Evolutionary conservation across 2,797 vertebrate genomes (phyloP), one percentile per base, ranked within the genome.

Genomic region (Rhabdomys pumilio): DNA sequence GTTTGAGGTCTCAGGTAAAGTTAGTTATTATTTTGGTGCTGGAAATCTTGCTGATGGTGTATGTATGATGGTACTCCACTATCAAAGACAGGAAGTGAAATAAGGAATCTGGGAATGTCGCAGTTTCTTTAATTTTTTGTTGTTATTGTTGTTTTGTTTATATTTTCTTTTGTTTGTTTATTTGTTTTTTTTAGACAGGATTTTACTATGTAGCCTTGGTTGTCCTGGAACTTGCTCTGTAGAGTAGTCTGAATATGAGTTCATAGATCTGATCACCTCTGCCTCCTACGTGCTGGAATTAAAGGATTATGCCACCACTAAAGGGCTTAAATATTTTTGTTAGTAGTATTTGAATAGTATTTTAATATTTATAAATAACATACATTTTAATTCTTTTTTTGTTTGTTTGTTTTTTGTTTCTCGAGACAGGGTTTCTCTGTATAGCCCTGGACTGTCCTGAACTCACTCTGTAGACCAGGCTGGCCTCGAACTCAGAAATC

Each of bases 61-160:
- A 34, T 20, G 4, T 73, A 19, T 13, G 24, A 53, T 87, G 93
- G 19, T 34, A 63, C 41, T 61, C 63, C 47, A 65, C 75, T 13
- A 79, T n/a, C 50, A 90, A 81, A 94, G 38, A 89, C 24, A 85
- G 12, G 53, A 57, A 83, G 22, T 82, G 59, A 12, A 96, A 81
- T 79, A 1, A 26, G 6, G 72, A 83, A 0, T 87, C 38, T 91
- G n/a, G 11, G 9, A 61, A 1, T 4, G 13, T 34, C 55, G 20
- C 13, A 12, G 1, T 81, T 55, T 89, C 67, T 50, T 13, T 63
- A 34, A 26, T 26, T 73, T 87, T 57, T 84, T 80, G 22, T 24
- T 41, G 4, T 22, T 41, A 53, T 79, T 77, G 29, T 38, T 59
- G 55, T 38, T 81, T 81, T 26, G 79, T 20, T 4, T 75, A 24